Conservation (phyloP, 1,140 invertebrate species). For the Pseudomyrmex sp. region DNA sequence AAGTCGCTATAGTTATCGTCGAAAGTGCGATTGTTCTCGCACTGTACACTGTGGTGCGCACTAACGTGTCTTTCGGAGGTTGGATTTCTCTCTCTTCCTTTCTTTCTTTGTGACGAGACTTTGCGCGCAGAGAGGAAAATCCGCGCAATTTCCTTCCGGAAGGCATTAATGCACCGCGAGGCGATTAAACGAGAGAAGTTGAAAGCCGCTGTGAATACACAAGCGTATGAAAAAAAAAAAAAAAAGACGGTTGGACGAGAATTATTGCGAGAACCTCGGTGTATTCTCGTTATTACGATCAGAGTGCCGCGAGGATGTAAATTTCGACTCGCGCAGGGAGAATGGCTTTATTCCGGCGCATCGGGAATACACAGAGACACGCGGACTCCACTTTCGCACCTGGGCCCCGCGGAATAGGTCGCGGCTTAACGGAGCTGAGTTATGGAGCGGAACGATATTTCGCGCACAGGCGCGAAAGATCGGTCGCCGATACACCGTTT, state of each 20-base stretch:
- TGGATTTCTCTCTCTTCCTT: too few species aligned
- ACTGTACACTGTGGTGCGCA: too few species aligned
- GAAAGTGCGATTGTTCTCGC: too few species aligned
- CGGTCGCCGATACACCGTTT: neutral
- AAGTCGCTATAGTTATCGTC: too few species aligned
- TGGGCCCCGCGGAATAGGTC: conserved; percentile 15
- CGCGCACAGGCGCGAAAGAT: neutral
- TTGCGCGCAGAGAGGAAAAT: too few species aligned
- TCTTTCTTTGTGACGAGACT: too few species aligned
- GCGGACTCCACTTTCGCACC: conserved; percentile 36
- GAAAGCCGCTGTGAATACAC: conserved; percentile 5
- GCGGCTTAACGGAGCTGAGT: conserved; percentile 38
- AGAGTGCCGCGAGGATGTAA: conserved; percentile 15
- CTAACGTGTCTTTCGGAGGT: too few species aligned
- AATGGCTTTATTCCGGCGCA: conserved; percentile 33
- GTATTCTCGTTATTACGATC: neutral
- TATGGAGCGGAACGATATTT: conserved; percentile 44
- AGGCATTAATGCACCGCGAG: too few species aligned
- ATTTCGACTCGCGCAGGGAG: conserved; percentile 40
- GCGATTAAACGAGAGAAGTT: neutral
- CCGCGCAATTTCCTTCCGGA: too few species aligned
- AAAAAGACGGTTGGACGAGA: conserved; percentile 22
- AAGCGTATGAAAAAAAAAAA: conserved; percentile 1
- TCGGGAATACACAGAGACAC: conserved; percentile 16
- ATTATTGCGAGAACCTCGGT: neutral